Base-by-base conservation (phyloP, 2,797 vertebrate species). In the Sebastes nivosus region DNA sequence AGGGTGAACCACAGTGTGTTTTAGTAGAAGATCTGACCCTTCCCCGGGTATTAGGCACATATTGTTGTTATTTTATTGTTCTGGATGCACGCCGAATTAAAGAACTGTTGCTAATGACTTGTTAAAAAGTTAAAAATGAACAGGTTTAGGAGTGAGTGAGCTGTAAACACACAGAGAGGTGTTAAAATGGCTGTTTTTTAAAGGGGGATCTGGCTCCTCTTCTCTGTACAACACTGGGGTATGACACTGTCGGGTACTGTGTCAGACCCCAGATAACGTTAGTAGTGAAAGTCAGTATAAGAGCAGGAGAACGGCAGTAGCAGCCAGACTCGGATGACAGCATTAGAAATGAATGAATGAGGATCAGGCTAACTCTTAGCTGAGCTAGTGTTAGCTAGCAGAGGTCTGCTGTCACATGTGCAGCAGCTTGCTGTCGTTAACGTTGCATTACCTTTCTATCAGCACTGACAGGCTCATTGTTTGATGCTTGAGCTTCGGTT, bases 361-460 rank as follows among this genome's bases (percentile, higher is more conserved):
- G 27, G 16, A 14, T 2, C 16, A 55, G 8, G 12, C 18, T 14
- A 8, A 52, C 30, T 74, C n/a, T 63, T 20, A 36, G 22, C 67
- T 22, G 70, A 32, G 81, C 64, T 65, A 57, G 52, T 58, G 54
- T n/a, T 58, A 61, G 81, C 63, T 22, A 75, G n/a, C 72, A 75
- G n/a, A 38, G n/a, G 13, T 2, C 27, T n/a, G 32, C 22, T 54
- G 52, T 25, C 50, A 71, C 46, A 24, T 67, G 63, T 16, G 20
- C 16, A 29, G 34, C 57, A 55, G 50, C 22, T 3, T 2, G 27
- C 57, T 38, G 6, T 18, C 11, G 22, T 18, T n/a, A 30, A 6
- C 32, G 2, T 8, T 11, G 11, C n/a, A 3, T 72, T 90, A 95
- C 93, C 93, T 93, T 95, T 74, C 50, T 92, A 11, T 90, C 86